phyloP scores from a whole-genome alignment of 2,113 vertebrate genomes.

The Caretta caretta region DNA sequence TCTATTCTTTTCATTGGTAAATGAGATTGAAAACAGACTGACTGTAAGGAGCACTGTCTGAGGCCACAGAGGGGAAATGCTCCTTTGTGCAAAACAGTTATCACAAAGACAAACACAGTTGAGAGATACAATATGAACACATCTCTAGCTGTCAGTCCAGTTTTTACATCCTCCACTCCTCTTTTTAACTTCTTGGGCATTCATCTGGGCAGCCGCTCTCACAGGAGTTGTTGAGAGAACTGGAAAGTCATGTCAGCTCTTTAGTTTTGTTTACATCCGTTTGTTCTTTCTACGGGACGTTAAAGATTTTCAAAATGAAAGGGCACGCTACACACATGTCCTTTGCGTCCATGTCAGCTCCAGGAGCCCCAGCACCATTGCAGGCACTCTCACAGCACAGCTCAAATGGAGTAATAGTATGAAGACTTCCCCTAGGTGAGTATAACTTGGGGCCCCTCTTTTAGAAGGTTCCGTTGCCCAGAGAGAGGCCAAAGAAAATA shows the following conservation, averaged over 20 bases:
- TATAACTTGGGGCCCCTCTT: too few relatives aligned
- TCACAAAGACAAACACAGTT: not conserved
- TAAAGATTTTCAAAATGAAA: too few relatives aligned
- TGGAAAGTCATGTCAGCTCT: not conserved
- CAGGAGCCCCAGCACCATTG: too few relatives aligned
- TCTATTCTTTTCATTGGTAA: not conserved
- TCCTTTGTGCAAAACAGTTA: not conserved
- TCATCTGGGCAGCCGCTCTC: not conserved
- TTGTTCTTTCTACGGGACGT: not conserved
- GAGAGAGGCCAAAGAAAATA: too few relatives aligned
- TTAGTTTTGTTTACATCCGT: not conserved
- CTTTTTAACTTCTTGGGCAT: not conserved
- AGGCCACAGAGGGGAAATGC: not conserved
- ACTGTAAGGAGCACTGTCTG: not conserved
- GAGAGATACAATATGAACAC: not conserved
- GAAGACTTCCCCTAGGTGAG: too few relatives aligned
- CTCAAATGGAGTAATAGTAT: too few relatives aligned
- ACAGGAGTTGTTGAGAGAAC: rapidly evolving
- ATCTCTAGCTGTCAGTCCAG: not conserved
- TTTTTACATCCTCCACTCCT: not conserved
- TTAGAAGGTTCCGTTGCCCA: too few relatives aligned
- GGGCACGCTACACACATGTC: too few relatives aligned
- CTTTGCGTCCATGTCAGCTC: too few relatives aligned
- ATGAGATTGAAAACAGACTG: not conserved
- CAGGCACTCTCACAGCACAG: too few relatives aligned